Evolutionary conservation across 2,113 vertebrate species (phyloP).

Genomic region (Podocnemis expansa): DNA sequence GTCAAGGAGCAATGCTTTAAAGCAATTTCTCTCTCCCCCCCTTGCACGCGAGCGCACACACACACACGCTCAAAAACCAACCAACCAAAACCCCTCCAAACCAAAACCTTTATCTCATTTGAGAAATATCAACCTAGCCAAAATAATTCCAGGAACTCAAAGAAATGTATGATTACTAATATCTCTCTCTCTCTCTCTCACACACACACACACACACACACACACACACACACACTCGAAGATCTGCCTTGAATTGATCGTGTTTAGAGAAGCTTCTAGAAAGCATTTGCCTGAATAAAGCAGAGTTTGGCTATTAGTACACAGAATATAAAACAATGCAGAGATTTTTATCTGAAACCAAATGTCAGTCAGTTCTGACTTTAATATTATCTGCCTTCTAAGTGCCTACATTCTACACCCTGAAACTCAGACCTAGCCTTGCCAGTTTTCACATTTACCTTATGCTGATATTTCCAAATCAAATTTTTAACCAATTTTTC

Average conservation of each 20-base stretch:
- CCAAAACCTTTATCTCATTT: rapidly evolving
- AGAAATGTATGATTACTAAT: not conserved
- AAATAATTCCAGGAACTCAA: not conserved
- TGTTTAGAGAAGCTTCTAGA: constrained; percentile 17
- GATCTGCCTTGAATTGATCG: not conserved
- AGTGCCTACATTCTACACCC: not conserved
- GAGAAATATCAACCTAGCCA: not conserved
- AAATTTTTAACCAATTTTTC: not conserved
- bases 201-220: not conserved
- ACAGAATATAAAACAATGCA: not conserved
- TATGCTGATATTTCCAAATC: too few relatives aligned
- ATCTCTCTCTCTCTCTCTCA: too few relatives aligned
- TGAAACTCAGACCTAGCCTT: not conserved
- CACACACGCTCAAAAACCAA: too few relatives aligned
- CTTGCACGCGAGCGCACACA: too few relatives aligned
- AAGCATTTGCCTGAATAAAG: not conserved
- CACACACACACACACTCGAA: not conserved
- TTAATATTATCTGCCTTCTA: not conserved
- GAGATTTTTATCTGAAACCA: not conserved
- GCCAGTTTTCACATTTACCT: not conserved
- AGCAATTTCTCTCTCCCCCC: too few relatives aligned
- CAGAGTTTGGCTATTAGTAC: not conserved
- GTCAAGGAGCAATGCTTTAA: not conserved
- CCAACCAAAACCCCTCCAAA: not conserved
- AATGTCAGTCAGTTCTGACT: not conserved